phyloP scores from a whole-genome alignment of 2,113 vertebrate species.

The Chloroceryle aenea region DNA sequence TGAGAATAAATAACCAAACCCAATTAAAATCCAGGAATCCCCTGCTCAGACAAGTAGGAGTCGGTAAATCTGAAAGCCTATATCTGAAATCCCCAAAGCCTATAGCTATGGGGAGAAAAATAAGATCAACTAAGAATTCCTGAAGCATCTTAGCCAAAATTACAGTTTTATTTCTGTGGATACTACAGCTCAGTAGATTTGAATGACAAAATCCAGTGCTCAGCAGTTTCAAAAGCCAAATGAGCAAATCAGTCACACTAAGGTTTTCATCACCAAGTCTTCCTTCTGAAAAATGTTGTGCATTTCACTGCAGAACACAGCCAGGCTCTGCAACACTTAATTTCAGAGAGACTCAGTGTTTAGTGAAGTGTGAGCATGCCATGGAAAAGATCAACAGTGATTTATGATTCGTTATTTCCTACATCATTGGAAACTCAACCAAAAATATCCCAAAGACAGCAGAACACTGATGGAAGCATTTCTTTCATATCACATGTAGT shows the following conservation, averaged over 20 bases:
- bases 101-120: neutral
- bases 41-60: neutral
- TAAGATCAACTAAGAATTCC: neutral
- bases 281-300: neutral
- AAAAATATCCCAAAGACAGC: neutral
- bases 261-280: neutral
- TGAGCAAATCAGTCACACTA: neutral
- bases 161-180: neutral
- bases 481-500: neutral
- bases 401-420: neutral
- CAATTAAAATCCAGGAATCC: neutral
- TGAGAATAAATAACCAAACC: neutral
- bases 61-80: neutral
- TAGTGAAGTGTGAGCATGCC: neutral
- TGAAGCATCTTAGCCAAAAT: neutral
- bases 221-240: neutral
- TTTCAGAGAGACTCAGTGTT: neutral
- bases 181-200: neutral
- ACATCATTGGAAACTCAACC: neutral
- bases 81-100: neutral
- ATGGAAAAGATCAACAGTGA: neutral
- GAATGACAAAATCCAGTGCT: neutral
- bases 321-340: neutral
- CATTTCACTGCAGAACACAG: neutral
- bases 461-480: neutral